Base-by-base conservation (phyloP, 2,888 invertebrate species). In the Rhodophaea formosa region DNA sequence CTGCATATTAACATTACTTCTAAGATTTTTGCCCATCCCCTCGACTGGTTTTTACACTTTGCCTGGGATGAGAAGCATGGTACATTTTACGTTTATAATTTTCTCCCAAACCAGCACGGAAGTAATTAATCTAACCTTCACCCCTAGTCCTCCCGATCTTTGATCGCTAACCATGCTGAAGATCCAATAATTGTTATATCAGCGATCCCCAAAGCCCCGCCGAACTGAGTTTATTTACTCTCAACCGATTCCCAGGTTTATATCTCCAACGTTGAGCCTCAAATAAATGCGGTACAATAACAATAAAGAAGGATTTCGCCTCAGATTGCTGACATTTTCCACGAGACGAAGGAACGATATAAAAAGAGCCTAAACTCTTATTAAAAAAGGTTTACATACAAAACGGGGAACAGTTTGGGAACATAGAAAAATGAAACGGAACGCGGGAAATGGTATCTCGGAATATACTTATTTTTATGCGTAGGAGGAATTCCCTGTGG, bases 271-370 rank as follows among this genome's bases (percentile, higher is more conserved):
- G 72, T 74, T 72, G 80, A 81, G 81, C 79, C 77, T 72, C 79
- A 76, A 80, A 86, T 85, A 86, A 86, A 86, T 82, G 86, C 80
- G 82, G 81, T 74, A 84, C 85, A 84, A 84, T 87, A 88, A 88
- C 85, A 86, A 82, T 87, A 88, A 88, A 88, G 81, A 77, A 81
- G 88, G 84, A 85, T 88, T 88, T 85, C 69, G 77, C 75, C 79
- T 74, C 79, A 84, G 82, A 86, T 86, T 82, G 86, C 87, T 84
- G 87, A 88, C 86, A 86, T 88, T 86, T 77, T 85, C 84, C 81
- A 72, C 72, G 79, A 81, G 81, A 82, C 80, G 79, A 72, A 80
- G 80, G 79, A 76, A 76, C 77, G 77, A 70, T 73, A 80, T 82
- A 85, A 83, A 81, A 77, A 68, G 74, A 64, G 71, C 77, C 75